Evolutionary conservation across 2,113 vertebrate genomes (phyloP).

Genomic region (Salvelinus namaycush): DNA sequence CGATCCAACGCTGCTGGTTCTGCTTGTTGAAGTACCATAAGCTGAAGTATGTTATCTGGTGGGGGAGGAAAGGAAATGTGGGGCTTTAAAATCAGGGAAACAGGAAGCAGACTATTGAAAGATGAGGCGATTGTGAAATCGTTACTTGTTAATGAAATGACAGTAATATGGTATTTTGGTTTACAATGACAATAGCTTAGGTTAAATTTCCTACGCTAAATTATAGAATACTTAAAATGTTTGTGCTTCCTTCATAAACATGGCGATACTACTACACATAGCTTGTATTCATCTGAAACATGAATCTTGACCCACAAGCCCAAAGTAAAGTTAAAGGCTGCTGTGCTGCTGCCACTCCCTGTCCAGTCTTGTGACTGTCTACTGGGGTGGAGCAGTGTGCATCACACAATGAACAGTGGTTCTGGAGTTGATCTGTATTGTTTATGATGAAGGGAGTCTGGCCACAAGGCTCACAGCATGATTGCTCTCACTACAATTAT

Average conservation of each 20-base stretch:
- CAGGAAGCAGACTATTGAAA: not conserved
- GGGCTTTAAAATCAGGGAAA: too few species aligned
- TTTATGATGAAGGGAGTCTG: not conserved
- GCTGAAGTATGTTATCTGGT: slow-evolving; percentile 92
- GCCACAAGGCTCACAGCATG: slow-evolving; percentile 12
- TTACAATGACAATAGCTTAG: too few species aligned
- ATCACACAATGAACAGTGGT: slow-evolving; percentile 35
- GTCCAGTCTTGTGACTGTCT: slow-evolving; percentile 33
- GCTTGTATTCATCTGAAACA: not conserved
- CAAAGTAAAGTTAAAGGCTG: slow-evolving; percentile 5
- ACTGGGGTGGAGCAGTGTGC: not conserved
- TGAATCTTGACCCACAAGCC: not conserved
- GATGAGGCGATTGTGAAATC: not conserved
- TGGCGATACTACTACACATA: too few species aligned
- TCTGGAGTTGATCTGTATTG: slow-evolving; percentile 10
- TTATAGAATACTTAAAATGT: too few species aligned
- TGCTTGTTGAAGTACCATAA: slow-evolving; percentile 99
- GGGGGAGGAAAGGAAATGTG: not conserved
- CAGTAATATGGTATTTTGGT: not conserved
- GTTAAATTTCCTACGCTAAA: not conserved
- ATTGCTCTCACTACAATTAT: not conserved
- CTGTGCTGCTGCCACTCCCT: slow-evolving; percentile 1
- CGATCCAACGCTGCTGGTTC: slow-evolving; percentile 95
- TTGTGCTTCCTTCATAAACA: too few species aligned
- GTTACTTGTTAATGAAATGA: not conserved